Evolutionary conservation across 2,113 vertebrate species (phyloP).

Genomic region (Notothenia coriiceps): DNA sequence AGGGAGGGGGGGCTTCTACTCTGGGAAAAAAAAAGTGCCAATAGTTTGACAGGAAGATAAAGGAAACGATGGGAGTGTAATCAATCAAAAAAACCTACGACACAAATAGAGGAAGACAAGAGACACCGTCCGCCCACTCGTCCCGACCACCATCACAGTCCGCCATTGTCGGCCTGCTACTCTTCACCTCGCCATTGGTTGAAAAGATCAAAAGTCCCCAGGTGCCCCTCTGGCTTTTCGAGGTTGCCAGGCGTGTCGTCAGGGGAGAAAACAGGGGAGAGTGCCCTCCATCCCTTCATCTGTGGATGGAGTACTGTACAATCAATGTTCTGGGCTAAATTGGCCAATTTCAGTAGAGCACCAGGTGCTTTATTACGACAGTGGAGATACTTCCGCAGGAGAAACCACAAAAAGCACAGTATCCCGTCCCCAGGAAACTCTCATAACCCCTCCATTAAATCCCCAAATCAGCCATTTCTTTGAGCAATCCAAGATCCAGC

Average conservation of each 20-base stretch:
- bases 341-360: constrained; percentile 51
- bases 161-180: not conserved
- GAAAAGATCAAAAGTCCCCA: constrained; percentile 65
- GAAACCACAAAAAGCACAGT: constrained; percentile 62
- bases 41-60: constrained; percentile 89
- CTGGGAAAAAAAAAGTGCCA: constrained; percentile 74
- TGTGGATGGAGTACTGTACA: constrained; percentile 64
- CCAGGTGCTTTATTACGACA: constrained; percentile 85
- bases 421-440: constrained; percentile 48
- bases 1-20: not conserved
- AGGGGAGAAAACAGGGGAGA: constrained; percentile 35
- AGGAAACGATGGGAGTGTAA: constrained; percentile 87
- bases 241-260: constrained; percentile 70
- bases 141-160: constrained; percentile 48
- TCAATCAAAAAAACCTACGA: constrained; percentile 90
- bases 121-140: constrained; percentile 69
- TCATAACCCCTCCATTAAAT: not conserved
- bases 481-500: constrained; percentile 23
- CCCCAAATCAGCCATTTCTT: constrained; percentile 47
- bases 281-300: constrained; percentile 80
- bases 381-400: constrained; percentile 51
- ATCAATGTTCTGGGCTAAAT: constrained; percentile 52
- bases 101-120: constrained; percentile 87
- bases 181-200: constrained; percentile 58
- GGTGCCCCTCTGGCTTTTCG: constrained; percentile 72